These are phyloP conservation scores for Takifugu flavidus DNA, from an alignment of 2,113 vertebrate species.

Conservation along the genomic window DNA sequence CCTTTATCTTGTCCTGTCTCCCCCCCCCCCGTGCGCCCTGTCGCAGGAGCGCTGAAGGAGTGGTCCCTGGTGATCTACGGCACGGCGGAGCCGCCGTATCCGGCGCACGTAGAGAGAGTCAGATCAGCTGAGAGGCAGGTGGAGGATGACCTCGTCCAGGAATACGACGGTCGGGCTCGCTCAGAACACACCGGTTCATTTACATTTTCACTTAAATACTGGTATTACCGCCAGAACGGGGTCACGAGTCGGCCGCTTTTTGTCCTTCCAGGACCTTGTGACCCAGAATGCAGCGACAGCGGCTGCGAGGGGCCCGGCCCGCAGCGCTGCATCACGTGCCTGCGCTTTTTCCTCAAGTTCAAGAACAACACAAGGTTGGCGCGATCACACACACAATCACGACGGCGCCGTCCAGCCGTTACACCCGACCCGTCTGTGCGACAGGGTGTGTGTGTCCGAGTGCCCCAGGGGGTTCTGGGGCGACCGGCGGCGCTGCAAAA, in stretches of 20 bases:
- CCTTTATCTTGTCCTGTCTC: constrained; percentile 15
- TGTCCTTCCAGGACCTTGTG: constrained; percentile 81
- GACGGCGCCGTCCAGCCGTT: background rate
- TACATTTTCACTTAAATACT: background rate
- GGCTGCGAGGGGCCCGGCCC: constrained; percentile 92
- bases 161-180: constrained; percentile 81
- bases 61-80: constrained; percentile 93
- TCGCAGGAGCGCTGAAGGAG: constrained; percentile 82
- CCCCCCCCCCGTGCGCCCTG: too few species aligned
- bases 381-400: constrained; percentile 5
- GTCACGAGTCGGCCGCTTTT: background rate
- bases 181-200: constrained; percentile 4
- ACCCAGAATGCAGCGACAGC: constrained; percentile 89
- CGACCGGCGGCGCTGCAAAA: constrained; percentile 89
- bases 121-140: constrained; percentile 74
- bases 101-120: constrained; percentile 73
- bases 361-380: constrained; percentile 90
- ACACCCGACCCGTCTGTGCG: background rate
- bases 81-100: constrained; percentile 83
- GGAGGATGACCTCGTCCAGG: constrained; percentile 79
- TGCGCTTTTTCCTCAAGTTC: constrained; percentile 91
- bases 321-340: constrained; percentile 88
- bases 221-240: too few species aligned
- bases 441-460: constrained; percentile 84
- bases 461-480: constrained; percentile 89